Evolutionary conservation across 2,888 invertebrate genomes (phyloP), one percentile per base, ranked within the genome.

Genomic region (Steromphala cineraria): DNA sequence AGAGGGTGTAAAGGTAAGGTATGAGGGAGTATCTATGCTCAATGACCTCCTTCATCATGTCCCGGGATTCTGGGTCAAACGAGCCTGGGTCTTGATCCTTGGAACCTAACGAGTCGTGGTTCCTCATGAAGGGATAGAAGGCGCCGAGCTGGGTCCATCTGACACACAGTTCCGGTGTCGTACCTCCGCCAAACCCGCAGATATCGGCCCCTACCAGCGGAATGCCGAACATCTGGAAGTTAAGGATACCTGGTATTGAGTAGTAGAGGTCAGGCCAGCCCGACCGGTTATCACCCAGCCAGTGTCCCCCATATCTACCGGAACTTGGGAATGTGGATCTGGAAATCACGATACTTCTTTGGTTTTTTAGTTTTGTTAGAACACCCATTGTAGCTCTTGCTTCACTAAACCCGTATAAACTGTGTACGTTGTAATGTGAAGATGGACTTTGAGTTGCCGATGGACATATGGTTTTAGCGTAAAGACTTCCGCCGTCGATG

Each of bases 11-110:
- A 17, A 94, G 91, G 84, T 93, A 94, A 0, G 94, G 94, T 19
- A 94, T 87, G n/a, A 94, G 89, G 17, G 90, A 87, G 88, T 94
- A 94, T 24, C 94, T 87, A 7, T 90, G 85, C 21, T 87, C 75
- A 4, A 93, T 78, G 15, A 91, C 91, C 31, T 81, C 77, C 56
- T 87, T 87, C 85, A 92, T 90, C 31, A 86, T 85, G 17, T 92
- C 92, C 15, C 96, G 95, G 21, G 97, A 96, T 67, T 94, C 94
- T 0, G 95, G 94, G 0, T 97, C 96, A 91, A 97, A 94, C 19
- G 95, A 95, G 2, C 95, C 97, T 0, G 98, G 97, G 94, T 98
- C 97, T 95, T 98, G 97, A 55, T 96, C 96, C 90, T 91, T 79
- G 1, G 77, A 53, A 17, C 28, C 55, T n/a, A 80, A 15, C 0